Evolutionary conservation across 2,888 invertebrate genomes (phyloP), one percentile per base, ranked within the genome.

Genomic region (Phymatocera aterrima): DNA sequence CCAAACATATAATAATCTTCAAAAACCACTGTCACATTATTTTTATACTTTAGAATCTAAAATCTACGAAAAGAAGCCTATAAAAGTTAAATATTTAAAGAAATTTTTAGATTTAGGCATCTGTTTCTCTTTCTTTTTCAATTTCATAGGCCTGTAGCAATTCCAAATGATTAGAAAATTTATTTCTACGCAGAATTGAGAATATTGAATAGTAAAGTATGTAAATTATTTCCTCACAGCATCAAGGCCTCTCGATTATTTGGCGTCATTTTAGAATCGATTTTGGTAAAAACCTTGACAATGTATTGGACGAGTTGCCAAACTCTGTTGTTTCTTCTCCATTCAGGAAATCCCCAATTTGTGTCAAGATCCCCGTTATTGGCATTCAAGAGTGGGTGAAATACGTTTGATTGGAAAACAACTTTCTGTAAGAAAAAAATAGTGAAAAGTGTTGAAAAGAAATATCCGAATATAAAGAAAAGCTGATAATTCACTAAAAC

Each of bases 301-400:
- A 97, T 93, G 90, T 96, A 97, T 91, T 97, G 95, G 46, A 98
- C 91, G 83, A 98, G 93, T 91, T 98, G 97, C 97, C 97, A 98
- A 61, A 98, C 92, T 81, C 89, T 85, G 43, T 87, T 90, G 82
- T 94, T 95, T 87, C 94, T 94, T 88, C 95, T 95, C 98, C 98
- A 98, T 81, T 94, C 94, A 12, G 95, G 94, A 91, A 98, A 98
- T 10, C 95, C 96, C 90, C 95, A 93, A 83, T 92, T 92, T 54
- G 97, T 93, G 88, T 96, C 95, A 60, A 98, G 90, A 86, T 95
- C 94, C 81, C 96, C 95, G 70, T 95, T 96, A 83, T 93, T 93
- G 1, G 94, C 92, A 90, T 97, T 94, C 79, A 98, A 94, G 77
- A 96, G 93, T 79, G 98, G 98, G 92, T 98, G 98, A 89, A 96